phyloP scores from a whole-genome alignment of 1,140 invertebrate genomes.

The Drosophila serrata region DNA sequence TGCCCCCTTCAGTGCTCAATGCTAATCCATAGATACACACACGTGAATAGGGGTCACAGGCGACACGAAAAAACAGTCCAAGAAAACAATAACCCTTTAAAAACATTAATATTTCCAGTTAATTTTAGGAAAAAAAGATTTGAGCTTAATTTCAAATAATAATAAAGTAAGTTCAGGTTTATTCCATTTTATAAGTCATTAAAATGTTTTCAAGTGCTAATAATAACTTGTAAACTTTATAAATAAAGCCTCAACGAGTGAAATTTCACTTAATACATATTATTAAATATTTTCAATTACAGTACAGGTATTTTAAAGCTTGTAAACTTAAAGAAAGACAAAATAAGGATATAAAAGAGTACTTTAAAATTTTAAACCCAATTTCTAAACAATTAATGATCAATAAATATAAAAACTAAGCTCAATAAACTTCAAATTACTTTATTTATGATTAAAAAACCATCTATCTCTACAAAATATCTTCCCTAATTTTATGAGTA shows the following conservation, averaged over 20 bases:
- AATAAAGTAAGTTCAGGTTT: neutral
- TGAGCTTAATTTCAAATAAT: neutral
- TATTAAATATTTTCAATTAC: neutral
- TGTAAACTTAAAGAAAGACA: neutral
- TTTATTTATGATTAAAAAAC: neutral
- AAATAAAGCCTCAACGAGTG: neutral
- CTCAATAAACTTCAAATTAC: neutral
- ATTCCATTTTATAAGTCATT: neutral
- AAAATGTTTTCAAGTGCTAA: neutral
- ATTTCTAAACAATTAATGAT: neutral
- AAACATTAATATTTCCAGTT: neutral
- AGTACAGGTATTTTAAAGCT: neutral
- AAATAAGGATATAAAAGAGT: neutral
- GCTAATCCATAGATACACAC: slow-evolving; percentile 13
- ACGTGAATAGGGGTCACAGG: slow-evolving; percentile 24
- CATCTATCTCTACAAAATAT: neutral
- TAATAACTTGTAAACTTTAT: neutral
- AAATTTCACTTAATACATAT: neutral
- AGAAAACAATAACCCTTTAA: neutral
- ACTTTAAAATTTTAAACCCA: rapidly evolving
- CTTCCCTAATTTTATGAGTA: neutral
- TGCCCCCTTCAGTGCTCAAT: slow-evolving; percentile 26
- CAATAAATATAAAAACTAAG: neutral
- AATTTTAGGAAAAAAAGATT: no score
- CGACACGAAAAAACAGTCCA: slow-evolving; percentile 11